phyloP scores from a whole-genome alignment of 2,888 invertebrate species.

The Chirona hameri region DNA sequence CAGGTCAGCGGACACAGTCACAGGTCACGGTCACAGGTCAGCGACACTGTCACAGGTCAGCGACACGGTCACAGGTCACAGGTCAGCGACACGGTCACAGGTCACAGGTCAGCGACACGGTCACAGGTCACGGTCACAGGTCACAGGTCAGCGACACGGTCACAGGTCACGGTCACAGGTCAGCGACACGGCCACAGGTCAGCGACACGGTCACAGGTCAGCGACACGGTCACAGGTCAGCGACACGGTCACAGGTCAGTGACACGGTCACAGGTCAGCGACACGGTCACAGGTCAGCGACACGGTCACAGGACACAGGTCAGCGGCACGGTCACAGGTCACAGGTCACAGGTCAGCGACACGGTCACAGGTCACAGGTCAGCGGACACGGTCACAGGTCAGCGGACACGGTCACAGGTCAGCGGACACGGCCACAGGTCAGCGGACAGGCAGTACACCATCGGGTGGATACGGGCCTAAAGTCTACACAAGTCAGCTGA shows the following conservation, averaged over 20 bases:
- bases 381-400: neutral
- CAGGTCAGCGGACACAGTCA: too few species aligned
- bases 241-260: too few species aligned
- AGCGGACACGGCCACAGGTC: constrained; percentile 23
- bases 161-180: too few species aligned
- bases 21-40: neutral
- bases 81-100: neutral
- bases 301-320: neutral
- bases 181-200: too few species aligned
- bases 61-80: neutral
- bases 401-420: too few species aligned
- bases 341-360: neutral
- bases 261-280: neutral
- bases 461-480: too few species aligned
- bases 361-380: constrained; percentile 29
- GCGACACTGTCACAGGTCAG: neutral
- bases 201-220: too few species aligned
- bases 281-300: neutral
- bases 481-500: too few species aligned
- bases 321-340: neutral
- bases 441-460: too few species aligned
- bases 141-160: constrained; percentile 9
- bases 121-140: too few species aligned
- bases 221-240: too few species aligned
- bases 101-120: constrained; percentile 28